These are phyloP conservation scores for Herpetotheres cachinnans DNA, from an alignment of 2,113 vertebrate genomes.

Conservation along the genomic window DNA sequence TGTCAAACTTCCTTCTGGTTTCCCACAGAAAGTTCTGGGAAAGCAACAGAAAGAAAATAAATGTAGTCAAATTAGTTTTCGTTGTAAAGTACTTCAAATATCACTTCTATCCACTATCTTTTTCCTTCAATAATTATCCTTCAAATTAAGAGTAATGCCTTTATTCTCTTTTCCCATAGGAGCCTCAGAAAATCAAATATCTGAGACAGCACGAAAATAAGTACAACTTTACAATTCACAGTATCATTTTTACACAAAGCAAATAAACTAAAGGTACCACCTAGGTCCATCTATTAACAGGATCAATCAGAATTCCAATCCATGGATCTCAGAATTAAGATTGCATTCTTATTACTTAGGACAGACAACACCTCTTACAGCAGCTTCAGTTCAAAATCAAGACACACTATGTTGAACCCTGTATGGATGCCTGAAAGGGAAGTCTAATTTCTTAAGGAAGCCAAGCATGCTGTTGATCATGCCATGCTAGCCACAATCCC, in stretches of 20 bases:
- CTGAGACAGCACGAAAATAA: background rate
- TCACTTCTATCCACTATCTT: background rate
- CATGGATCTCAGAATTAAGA: background rate
- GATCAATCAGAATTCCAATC: background rate
- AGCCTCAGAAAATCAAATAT: background rate
- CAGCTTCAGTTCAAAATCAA: background rate
- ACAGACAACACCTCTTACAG: background rate
- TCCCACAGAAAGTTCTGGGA: background rate
- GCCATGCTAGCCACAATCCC: background rate
- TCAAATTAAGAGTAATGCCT: background rate
- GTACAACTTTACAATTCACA: background rate
- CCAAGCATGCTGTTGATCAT: background rate
- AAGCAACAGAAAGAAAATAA: background rate
- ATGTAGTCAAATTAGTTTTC: background rate
- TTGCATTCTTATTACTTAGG: background rate
- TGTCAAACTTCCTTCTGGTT: background rate
- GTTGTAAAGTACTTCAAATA: background rate
- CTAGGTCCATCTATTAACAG: background rate
- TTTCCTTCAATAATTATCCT: background rate
- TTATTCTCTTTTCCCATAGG: background rate
- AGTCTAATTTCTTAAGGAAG: background rate
- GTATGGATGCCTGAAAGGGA: background rate
- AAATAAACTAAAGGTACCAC: background rate
- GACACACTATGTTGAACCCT: background rate
- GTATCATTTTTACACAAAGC: background rate